Base-by-base conservation (phyloP, 2,797 vertebrate species). In the Tapera naevia region DNA sequence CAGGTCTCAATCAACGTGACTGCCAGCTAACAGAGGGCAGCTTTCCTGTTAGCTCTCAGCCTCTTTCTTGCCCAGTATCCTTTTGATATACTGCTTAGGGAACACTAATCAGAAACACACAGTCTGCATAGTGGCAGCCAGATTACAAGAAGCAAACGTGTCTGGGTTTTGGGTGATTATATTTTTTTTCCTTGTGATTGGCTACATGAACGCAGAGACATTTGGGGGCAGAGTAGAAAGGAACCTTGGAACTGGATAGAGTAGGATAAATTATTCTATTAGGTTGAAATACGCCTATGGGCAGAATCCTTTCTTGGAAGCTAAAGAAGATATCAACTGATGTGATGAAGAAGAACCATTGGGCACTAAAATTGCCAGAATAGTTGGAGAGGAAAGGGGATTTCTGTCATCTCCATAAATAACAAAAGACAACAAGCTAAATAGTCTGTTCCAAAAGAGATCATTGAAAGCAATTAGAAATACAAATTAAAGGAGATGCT, bases 61-160 rank as follows among this genome's bases (percentile, higher is more conserved):
- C 72, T 83, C 61, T 35, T 74, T 88, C 25, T 58, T 85, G 64
- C 61, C 27, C 50, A 83, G 22, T 61, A 13, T 64, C 90, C 87
- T 94, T 93, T 94, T 93, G 56, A 82, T 70, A 65, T 81, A 70
- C 83, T 96, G 72, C 43, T 91, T n/a, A 61, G 33, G 28, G 41
- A 94, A 87, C 11, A 4, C 50, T 93, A 76, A 96, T 91, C 61
- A 88, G 80, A 89, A 92, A 83, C 35, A 86, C 33, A 37, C 5
- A 91, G 54, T 96, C 41, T 89, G 23, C 37, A 51, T 41, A 69
- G 50, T 71, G 13, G 24, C 64, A 73, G 45, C 5, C 58, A 95
- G 89, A 90, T 94, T 88, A 87, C 41, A 86, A 71, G 74, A 96
- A 86, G 16, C 22, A 80, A 86, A 73, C 72, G 32, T 82, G 64